Conservation (phyloP, 2,888 invertebrate species). For the Acleris emargana region DNA sequence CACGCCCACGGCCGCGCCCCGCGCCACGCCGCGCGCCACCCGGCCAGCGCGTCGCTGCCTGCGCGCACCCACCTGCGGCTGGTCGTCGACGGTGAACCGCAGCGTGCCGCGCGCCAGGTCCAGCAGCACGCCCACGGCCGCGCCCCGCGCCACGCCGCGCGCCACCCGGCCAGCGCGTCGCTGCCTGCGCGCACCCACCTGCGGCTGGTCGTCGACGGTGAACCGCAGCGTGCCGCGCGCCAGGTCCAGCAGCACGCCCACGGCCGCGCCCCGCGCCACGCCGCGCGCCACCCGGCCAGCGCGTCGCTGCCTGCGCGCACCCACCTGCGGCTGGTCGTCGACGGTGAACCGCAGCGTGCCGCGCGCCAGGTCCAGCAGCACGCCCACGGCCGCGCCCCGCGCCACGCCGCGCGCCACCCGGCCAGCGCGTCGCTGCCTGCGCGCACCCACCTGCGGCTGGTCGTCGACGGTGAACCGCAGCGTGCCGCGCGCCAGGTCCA, state of each 20-base stretch:
- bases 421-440: constrained; percentile 91
- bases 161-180: too few relatives aligned
- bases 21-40: too few relatives aligned
- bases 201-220: constrained; percentile 96
- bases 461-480: constrained; percentile 97
- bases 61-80: too few relatives aligned
- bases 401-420: constrained; percentile 93
- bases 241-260: constrained; percentile 95
- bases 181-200: constrained; percentile 74
- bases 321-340: constrained; percentile 94
- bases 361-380: constrained; percentile 94
- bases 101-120: too few relatives aligned
- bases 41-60: too few relatives aligned
- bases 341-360: constrained; percentile 96
- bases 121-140: too few relatives aligned
- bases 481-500: constrained; percentile 95
- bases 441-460: constrained; percentile 92
- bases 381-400: constrained; percentile 93
- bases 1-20: too few relatives aligned
- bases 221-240: constrained; percentile 95
- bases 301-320: too few relatives aligned
- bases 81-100: too few relatives aligned
- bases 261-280: constrained; percentile 80
- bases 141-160: constrained; percentile 39
- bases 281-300: constrained; percentile 94